These are phyloP conservation scores for Athalia circularis DNA, from an alignment of 2,888 invertebrate species.

Conservation along the genomic window DNA sequence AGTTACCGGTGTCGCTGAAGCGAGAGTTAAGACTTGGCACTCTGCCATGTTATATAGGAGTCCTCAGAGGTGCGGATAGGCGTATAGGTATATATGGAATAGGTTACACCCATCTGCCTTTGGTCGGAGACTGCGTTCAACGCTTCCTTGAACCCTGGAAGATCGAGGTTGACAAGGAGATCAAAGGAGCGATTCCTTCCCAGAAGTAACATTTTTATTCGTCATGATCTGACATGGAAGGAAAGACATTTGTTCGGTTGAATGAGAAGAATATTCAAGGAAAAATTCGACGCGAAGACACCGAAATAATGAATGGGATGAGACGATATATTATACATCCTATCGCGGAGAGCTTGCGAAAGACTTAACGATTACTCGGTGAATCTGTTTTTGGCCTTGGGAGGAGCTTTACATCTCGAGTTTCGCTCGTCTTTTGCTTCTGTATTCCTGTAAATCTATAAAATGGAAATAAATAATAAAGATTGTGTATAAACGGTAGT, in stretches of 20 bases:
- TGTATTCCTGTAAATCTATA: background rate
- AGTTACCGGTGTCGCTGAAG: constrained; percentile 17
- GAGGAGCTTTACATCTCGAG: background rate
- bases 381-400: too few relatives aligned
- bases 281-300: background rate
- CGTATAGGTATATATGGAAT: background rate
- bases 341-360: constrained; percentile 61
- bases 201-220: background rate
- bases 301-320: background rate
- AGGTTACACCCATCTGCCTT: background rate
- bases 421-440: background rate
- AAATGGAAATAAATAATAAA: constrained; percentile 21
- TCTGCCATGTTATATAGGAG: constrained; percentile 24
- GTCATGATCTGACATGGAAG: background rate
- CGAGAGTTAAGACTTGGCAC: constrained; percentile 39
- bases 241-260: background rate
- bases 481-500: background rate
- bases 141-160: constrained; percentile 23
- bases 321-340: too few relatives aligned
- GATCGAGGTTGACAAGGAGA: constrained; percentile 28
- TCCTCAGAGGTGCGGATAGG: constrained; percentile 26
- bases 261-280: background rate
- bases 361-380: background rate
- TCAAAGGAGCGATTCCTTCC: constrained; percentile 25
- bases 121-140: constrained; percentile 1